A percentile compares a stretch with the other conserved stretches of the same genome.
Evolutionary conservation across 2,888 invertebrate genomes (phyloP).

Genomic region (Melieria crassipennis): DNA sequence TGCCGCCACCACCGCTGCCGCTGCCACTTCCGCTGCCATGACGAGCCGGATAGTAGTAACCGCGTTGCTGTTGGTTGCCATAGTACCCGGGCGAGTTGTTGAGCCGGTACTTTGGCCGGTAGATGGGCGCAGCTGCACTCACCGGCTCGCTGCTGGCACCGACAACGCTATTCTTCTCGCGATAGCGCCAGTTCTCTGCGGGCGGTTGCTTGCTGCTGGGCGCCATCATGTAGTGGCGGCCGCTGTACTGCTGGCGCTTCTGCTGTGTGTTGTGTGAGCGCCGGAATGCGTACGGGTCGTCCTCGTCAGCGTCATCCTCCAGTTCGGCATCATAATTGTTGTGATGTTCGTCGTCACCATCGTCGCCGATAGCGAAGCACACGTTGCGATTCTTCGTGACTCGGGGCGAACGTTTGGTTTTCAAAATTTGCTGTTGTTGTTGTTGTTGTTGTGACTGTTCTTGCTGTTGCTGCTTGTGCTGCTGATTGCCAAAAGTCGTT

Average conservation of each 20-base stretch:
- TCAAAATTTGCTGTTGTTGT: conserved; percentile 33
- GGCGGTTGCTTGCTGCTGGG: conserved; percentile 31
- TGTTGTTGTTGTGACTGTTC: conserved; percentile 32
- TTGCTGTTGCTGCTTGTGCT: conserved; percentile 38
- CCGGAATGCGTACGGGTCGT: conserved; percentile 36
- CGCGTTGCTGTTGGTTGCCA: conserved; percentile 27
- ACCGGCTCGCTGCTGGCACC: conserved; percentile 42
- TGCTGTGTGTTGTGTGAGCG: conserved; percentile 7
- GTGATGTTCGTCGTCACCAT: conserved; percentile 45
- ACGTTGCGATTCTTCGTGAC: conserved; percentile 48
- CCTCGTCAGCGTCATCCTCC: conserved; percentile 46
- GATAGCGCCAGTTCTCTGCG: conserved; percentile 62
- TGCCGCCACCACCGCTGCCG: conserved; percentile 38
- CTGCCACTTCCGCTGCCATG: conserved; percentile 35
- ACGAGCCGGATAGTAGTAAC: not conserved
- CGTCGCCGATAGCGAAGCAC: conserved; percentile 48
- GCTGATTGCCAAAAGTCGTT: conserved; percentile 57
- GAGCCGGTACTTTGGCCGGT: conserved; percentile 43
- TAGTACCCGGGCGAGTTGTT: conserved; percentile 46
- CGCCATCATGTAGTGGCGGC: conserved; percentile 24
- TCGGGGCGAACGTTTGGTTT: conserved; percentile 23
- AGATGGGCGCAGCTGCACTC: conserved; percentile 21
- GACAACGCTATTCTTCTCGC: conserved; percentile 44
- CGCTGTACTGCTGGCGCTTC: conserved; percentile 33
- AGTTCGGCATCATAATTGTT: conserved; percentile 39